Evolutionary conservation across 1,140 invertebrate genomes (phyloP).

Genomic region (Stegodyphus mimosarum): DNA sequence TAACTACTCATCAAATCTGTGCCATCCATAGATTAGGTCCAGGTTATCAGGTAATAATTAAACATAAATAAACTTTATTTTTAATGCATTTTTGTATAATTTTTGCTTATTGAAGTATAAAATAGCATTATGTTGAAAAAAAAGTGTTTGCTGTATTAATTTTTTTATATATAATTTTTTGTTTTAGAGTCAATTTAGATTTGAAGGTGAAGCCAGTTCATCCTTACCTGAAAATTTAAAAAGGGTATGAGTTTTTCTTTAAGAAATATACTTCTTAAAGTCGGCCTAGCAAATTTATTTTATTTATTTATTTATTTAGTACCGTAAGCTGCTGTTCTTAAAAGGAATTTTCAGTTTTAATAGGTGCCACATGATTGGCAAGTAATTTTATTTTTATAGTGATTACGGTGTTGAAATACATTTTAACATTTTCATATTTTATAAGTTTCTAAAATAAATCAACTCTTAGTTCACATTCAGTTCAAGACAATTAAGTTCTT

Average conservation of each 20-base stretch:
- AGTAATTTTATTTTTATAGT: not conserved
- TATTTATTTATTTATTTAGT: too few species aligned
- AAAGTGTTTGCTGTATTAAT: not conserved
- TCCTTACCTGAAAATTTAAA: slow-evolving; percentile 94
- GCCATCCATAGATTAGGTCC: slow-evolving; percentile 95
- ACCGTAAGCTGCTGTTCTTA: too few species aligned
- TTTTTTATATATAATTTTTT: slow-evolving; percentile 54
- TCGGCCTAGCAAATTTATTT: too few species aligned
- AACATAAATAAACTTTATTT: not conserved
- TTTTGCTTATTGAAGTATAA: too few species aligned
- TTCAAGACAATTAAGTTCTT: too few species aligned
- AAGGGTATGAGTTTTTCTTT: slow-evolving; percentile 75
- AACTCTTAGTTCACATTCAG: too few species aligned
- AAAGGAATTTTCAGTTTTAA: too few species aligned
- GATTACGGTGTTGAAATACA: not conserved
- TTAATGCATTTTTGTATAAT: too few species aligned
- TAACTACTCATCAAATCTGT: slow-evolving; percentile 96
- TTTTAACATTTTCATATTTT: not conserved
- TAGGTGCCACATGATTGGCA: slow-evolving; percentile 70
- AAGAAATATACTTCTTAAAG: too few species aligned
- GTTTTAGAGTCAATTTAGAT: slow-evolving; percentile 94
- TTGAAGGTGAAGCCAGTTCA: slow-evolving; percentile 97
- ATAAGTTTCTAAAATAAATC: not conserved
- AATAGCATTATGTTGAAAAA: too few species aligned
- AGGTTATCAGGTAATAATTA: slow-evolving; percentile 83